phyloP scores from a whole-genome alignment of 2,888 invertebrate genomes.

The Aphidius colemani region DNA sequence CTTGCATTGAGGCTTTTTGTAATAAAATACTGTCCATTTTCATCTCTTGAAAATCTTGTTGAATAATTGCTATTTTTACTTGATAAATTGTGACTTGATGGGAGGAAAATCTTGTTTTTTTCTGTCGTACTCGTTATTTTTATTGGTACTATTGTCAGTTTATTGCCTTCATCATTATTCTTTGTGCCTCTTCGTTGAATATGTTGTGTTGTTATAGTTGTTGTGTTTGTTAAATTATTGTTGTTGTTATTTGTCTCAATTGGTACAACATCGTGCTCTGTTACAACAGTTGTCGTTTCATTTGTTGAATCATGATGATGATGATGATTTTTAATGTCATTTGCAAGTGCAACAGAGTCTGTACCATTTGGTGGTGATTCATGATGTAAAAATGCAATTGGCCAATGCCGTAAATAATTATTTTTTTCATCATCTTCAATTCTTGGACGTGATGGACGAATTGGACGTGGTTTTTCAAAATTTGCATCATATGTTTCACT shows the following conservation, averaged over 20 bases:
- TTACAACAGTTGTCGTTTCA: background rate
- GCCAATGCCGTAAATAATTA: conserved; percentile 68
- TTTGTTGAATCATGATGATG: background rate
- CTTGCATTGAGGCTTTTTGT: conserved; percentile 24
- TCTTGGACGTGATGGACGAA: conserved; percentile 46
- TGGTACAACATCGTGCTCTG: background rate
- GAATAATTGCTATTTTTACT: background rate
- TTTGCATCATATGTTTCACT: conserved; percentile 81
- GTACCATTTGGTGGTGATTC: conserved; percentile 79
- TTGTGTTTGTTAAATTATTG: background rate
- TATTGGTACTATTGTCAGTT: conserved; percentile 13
- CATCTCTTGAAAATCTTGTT: conserved; percentile 16
- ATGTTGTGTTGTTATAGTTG: too few relatives aligned
- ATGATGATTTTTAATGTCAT: conserved; percentile 25
- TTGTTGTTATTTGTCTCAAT: background rate
- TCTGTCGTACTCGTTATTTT: background rate
- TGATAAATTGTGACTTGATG: conserved; percentile 8
- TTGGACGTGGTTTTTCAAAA: conserved; percentile 41
- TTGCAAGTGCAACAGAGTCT: conserved; percentile 40
- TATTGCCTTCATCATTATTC: conserved; percentile 6
- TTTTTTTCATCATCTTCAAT: conserved; percentile 37
- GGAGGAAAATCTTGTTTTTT: background rate
- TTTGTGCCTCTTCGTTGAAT: background rate
- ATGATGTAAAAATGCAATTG: conserved; percentile 80
- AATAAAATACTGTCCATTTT: conserved; percentile 23